Evolutionary conservation across 37 sponge, comb jelly and placozoan species (phyloP).

Genomic region (Oopsacas minuta): DNA sequence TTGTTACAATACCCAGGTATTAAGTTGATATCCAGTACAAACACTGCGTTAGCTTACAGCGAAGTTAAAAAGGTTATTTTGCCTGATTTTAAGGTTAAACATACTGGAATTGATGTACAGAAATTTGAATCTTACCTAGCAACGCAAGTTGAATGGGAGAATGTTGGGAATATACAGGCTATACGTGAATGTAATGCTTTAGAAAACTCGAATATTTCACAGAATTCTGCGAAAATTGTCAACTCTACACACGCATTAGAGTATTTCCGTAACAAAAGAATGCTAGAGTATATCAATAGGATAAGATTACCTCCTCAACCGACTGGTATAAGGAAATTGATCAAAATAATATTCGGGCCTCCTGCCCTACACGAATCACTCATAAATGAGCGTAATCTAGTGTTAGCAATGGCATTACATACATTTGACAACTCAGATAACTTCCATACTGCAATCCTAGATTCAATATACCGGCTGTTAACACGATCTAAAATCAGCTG

Average conservation of each 20-base stretch:
- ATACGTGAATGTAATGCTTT: background rate
- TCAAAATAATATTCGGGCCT: background rate
- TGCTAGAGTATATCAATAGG: background rate
- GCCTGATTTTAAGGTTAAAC: background rate
- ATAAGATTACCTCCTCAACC: background rate
- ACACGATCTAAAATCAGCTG: slow-evolving; percentile 36
- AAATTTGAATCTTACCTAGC: background rate
- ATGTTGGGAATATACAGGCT: background rate
- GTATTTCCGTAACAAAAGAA: background rate
- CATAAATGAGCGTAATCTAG: slow-evolving; percentile 41
- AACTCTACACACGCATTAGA: background rate
- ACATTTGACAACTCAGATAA: slow-evolving; percentile 40
- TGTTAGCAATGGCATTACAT: slow-evolving; percentile 42
- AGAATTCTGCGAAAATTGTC: background rate
- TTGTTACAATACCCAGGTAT: background rate
- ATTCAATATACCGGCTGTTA: slow-evolving; percentile 54
- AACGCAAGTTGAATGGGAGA: background rate
- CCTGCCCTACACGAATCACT: slow-evolving; percentile 26
- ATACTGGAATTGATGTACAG: background rate
- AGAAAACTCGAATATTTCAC: background rate
- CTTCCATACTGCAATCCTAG: slow-evolving; percentile 42
- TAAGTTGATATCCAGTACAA: background rate
- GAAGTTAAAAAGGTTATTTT: background rate
- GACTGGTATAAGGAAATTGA: background rate
- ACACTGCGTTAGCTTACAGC: background rate